A percentile compares a stretch with the other conserved stretches of the same genome.
phyloP scores from a whole-genome alignment of 2,797 vertebrate genomes.

The Rhynchonycteris naso region DNA sequence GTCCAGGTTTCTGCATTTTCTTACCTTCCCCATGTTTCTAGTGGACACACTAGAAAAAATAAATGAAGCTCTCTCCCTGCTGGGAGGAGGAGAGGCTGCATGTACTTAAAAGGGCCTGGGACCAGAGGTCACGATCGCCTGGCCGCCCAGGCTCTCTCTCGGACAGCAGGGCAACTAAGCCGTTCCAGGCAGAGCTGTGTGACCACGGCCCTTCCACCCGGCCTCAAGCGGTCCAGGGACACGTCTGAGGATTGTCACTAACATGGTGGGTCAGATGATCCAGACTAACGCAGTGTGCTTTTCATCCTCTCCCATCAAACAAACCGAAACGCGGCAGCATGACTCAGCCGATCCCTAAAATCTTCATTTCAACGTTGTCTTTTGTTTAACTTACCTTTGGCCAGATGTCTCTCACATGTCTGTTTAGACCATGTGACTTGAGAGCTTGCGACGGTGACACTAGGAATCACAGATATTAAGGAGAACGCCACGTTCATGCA shows the following conservation, averaged over 20 bases:
- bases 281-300: neutral
- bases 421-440: slow-evolving; percentile 18
- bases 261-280: neutral
- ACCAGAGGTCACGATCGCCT: rapidly evolving
- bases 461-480: slow-evolving; percentile 55
- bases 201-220: rapidly evolving
- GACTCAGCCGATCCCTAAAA: slow-evolving; percentile 14
- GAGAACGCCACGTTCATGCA: slow-evolving; percentile 12
- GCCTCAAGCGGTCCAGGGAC: neutral
- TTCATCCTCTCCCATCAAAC: slow-evolving; percentile 24
- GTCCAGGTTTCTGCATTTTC: neutral
- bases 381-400: neutral
- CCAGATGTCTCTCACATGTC: slow-evolving; percentile 52
- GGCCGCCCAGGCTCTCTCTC: no score
- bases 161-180: no score
- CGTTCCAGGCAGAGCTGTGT: rapidly evolving
- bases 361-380: neutral
- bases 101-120: neutral
- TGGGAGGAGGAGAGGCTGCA: neutral
- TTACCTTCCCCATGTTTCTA: neutral
- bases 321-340: slow-evolving; percentile 56
- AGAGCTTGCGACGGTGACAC: slow-evolving; percentile 18
- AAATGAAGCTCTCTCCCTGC: slow-evolving; percentile 23
- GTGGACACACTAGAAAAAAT: neutral
- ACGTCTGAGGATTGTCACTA: neutral